phyloP scores from a whole-genome alignment of 2,113 vertebrate genomes.

The Tupaia tana region DNA sequence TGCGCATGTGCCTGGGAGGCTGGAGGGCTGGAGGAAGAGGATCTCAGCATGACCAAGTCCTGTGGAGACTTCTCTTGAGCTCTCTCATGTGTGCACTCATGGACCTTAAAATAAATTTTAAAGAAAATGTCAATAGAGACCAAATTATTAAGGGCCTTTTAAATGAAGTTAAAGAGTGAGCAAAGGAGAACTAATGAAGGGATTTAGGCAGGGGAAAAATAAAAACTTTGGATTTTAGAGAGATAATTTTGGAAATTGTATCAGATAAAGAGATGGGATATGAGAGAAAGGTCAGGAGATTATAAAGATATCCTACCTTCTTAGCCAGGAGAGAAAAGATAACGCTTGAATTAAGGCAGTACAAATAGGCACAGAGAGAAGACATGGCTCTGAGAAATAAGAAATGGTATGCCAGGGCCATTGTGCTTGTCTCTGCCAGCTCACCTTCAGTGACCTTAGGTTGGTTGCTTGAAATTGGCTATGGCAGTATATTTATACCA shows the following conservation, averaged over 20 bases:
- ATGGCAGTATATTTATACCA: neutral
- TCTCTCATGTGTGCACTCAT: too few relatives aligned
- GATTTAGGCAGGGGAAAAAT: neutral
- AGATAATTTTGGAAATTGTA: neutral
- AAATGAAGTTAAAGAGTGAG: neutral
- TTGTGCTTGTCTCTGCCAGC: neutral
- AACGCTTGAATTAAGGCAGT: neutral
- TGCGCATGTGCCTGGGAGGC: too few relatives aligned
- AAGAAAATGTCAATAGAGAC: neutral
- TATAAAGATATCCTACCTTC: neutral
- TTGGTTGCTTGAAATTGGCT: neutral
- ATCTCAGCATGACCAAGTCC: too few relatives aligned
- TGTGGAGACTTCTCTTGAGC: too few relatives aligned
- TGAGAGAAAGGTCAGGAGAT: neutral
- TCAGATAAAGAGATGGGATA: neutral
- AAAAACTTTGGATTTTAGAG: conserved; percentile 4
- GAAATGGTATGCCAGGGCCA: too few relatives aligned
- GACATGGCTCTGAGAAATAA: neutral
- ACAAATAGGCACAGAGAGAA: neutral
- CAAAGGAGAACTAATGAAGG: neutral
- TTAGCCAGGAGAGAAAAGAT: neutral
- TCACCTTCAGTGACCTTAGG: neutral
- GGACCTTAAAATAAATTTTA: too few relatives aligned
- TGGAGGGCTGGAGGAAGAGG: too few relatives aligned
- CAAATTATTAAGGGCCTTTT: neutral